Conservation (phyloP, 2,888 invertebrate genomes). For the Sepioteuthis lessoniana region DNA sequence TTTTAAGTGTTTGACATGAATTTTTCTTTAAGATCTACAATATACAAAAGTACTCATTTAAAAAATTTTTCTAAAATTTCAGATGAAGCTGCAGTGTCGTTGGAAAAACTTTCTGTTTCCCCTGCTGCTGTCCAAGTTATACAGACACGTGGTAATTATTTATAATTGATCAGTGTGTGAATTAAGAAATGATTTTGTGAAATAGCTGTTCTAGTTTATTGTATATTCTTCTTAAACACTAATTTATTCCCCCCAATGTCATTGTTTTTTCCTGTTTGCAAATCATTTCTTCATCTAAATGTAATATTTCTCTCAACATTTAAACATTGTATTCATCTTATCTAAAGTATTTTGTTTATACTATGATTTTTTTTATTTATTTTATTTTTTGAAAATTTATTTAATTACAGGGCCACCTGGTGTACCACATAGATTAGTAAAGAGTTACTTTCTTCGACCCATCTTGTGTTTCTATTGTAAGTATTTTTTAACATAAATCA, state of each 20-base stretch:
- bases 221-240: no score
- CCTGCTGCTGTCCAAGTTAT: not conserved
- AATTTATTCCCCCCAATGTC: no score
- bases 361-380: not conserved
- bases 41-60: not conserved
- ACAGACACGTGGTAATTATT: not conserved
- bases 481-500: constrained; percentile 51
- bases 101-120: not conserved
- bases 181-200: not conserved
- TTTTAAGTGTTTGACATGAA: no score
- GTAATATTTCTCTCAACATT: no score
- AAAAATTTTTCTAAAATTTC: not conserved
- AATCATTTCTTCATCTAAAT: no score
- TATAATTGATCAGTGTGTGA: not conserved
- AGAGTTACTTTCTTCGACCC: constrained; percentile 60
- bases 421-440: constrained; percentile 61
- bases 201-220: not conserved
- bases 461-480: constrained; percentile 62
- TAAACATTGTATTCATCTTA: no score
- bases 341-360: no score
- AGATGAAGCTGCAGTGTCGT: not conserved
- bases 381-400: not conserved
- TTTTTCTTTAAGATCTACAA: not conserved
- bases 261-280: no score
- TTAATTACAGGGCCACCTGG: constrained; percentile 54